Conservation (phyloP, 2,888 invertebrate genomes). For the Erebia aethiops region DNA sequence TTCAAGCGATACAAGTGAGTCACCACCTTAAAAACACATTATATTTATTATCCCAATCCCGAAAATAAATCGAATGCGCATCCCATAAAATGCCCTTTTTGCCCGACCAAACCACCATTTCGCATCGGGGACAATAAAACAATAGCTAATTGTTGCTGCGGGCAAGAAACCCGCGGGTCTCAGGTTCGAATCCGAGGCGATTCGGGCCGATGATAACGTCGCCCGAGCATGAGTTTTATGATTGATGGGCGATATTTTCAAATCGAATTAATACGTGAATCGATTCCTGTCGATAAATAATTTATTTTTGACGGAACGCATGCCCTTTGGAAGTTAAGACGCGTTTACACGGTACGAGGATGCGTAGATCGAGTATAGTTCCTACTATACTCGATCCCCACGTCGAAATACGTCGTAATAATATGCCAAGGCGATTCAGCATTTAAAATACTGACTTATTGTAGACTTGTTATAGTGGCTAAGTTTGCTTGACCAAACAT, state of each 20-base stretch:
- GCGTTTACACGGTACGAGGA: no score
- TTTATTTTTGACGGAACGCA: slow-evolving; percentile 65
- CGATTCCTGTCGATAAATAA: slow-evolving; percentile 65
- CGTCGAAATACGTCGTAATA: no score
- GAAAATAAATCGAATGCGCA: slow-evolving; percentile 37
- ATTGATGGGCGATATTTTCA: slow-evolving; percentile 72
- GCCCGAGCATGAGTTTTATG: slow-evolving; percentile 64
- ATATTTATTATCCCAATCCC: slow-evolving; percentile 33
- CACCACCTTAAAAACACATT: background rate
- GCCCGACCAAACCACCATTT: slow-evolving; percentile 46
- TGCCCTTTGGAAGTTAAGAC: slow-evolving; percentile 46
- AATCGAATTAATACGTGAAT: slow-evolving; percentile 73
- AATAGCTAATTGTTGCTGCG: slow-evolving; percentile 48
- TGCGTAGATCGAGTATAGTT: no score
- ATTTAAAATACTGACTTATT: no score
- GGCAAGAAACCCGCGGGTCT: slow-evolving; percentile 40
- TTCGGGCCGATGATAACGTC: slow-evolving; percentile 60
- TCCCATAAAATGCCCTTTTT: slow-evolving; percentile 47
- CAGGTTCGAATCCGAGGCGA: slow-evolving; percentile 38
- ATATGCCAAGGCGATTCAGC: no score
- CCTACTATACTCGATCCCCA: no score
- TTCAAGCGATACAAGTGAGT: no score
- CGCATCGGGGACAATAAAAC: slow-evolving; percentile 44
- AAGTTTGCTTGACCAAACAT: no score
- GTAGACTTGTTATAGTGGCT: no score